Base-by-base conservation (phyloP, 64 coral and sea anemone genomes). In the Astreopora myriophthalma region DNA sequence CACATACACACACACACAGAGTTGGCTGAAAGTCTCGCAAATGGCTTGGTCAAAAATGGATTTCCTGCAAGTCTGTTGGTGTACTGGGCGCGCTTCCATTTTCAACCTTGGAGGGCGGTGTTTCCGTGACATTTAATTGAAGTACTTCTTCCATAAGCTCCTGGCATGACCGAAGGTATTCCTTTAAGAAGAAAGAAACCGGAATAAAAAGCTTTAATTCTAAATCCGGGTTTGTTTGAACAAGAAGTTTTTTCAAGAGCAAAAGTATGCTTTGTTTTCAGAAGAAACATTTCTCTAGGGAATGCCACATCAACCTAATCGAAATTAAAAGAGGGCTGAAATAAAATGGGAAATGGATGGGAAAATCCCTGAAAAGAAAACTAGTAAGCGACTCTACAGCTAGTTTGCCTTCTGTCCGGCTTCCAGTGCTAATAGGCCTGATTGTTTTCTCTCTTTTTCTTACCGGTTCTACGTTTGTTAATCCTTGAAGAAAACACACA, bases 31-130 rank as follows among this genome's bases (percentile, higher is more conserved):
- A 89, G 10, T 66, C 73, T 40, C 35, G 7, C 30, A 32, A 79
- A 75, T 39, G 63, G 17, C 37, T 67, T 74, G 75, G 84, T 94
- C 86, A 99, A 89, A 99, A 99, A 52, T 99, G 90, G 34, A 99
- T 93, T 83, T 95, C 90, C 69, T 99, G 97, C 36, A 99, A 93
- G 70, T 99, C 97, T 71, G 97, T 99, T 33, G 97, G 97, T 7
- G 97, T 99, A 40, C 90, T 95, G 0, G 97, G 97, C 2, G 87
- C 14, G 20, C 75, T 87, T 28, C 69, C 46, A 36, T 64, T 90
- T 33, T 90, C 94, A 7, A 96, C 19, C 71, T 96, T 93, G 13
- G 61, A 78, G 5, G 55, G 74, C 40, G 69, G 40, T 1, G 66
- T 66, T 51, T 85, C 69, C 8, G 85, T 98, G 28, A 99, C 80